Percentiles rank a stretch among this genome's conserved stretches.
phyloP scores from a whole-genome alignment of 1,140 invertebrate genomes.

The Macrosteles quadrilineatus region DNA sequence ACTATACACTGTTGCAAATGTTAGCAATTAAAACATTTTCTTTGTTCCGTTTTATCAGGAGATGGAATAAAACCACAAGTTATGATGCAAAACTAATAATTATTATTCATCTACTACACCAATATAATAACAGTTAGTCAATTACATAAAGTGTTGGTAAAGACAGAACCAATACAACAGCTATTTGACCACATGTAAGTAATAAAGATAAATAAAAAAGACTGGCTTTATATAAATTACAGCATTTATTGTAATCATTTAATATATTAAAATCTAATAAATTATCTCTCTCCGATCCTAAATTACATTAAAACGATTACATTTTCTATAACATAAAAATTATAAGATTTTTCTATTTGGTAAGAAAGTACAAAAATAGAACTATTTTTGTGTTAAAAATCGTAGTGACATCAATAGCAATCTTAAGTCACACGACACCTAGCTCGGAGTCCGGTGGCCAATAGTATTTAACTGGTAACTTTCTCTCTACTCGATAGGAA shows the following conservation, averaged over 20 bases:
- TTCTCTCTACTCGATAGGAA: background rate
- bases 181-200: slow-evolving; percentile 5
- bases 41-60: no score
- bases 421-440: background rate
- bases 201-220: background rate
- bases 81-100: slow-evolving; percentile 26
- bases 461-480: slow-evolving; percentile 2
- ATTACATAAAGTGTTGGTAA: slow-evolving; percentile 19
- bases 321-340: slow-evolving; percentile 14
- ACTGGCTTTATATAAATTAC: background rate
- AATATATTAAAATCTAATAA: slow-evolving; percentile 26
- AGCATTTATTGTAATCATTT: slow-evolving; percentile 25
- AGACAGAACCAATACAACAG: slow-evolving; percentile 4
- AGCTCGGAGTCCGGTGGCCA: background rate
- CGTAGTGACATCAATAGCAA: background rate
- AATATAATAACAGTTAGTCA: slow-evolving; percentile 25
- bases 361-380: slow-evolving; percentile 25
- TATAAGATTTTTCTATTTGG: slow-evolving; percentile 13
- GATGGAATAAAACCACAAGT: background rate
- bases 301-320: slow-evolving; percentile 15
- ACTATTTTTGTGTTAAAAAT: slow-evolving; percentile 14
- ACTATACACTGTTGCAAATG: no score
- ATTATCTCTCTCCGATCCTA: background rate
- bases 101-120: slow-evolving; percentile 27
- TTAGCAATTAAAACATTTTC: no score